Conservation (phyloP, 1,140 invertebrate genomes). For the Apis florea region DNA sequence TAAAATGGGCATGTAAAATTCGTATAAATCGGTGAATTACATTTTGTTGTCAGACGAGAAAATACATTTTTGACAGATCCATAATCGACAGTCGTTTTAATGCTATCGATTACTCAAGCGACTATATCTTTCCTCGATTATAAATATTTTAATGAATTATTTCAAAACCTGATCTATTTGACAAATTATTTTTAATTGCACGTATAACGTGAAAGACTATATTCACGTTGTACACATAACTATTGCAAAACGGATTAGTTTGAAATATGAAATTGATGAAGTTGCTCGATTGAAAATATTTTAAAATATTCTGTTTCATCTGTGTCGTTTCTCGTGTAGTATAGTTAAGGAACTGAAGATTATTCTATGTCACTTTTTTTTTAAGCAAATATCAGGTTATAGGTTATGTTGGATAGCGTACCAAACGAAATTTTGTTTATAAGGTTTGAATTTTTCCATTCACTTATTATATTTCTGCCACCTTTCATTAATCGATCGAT, state of each 20-base stretch:
- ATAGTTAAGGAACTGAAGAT: background rate
- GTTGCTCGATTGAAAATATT: background rate
- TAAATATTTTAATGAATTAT: background rate
- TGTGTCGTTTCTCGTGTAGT: background rate
- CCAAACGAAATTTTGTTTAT: background rate
- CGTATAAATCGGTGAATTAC: constrained; percentile 8
- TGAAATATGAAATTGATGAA: background rate
- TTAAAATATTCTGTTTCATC: background rate
- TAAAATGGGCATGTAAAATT: constrained; percentile 3
- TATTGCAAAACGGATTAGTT: background rate
- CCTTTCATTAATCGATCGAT: background rate
- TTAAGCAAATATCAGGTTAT: background rate
- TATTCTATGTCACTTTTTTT: background rate
- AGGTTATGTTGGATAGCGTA: background rate
- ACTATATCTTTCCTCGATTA: background rate
- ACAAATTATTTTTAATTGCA: background rate
- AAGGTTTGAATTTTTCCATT: background rate
- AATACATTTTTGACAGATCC: background rate
- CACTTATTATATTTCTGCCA: too few species aligned
- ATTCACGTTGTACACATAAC: background rate
- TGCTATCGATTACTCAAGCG: background rate
- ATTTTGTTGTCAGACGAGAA: background rate
- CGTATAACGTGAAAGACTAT: background rate
- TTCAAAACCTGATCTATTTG: background rate
- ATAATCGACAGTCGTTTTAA: constrained; percentile 15